Conservation (phyloP, 2,113 vertebrate species). For the Rhineura floridana region DNA sequence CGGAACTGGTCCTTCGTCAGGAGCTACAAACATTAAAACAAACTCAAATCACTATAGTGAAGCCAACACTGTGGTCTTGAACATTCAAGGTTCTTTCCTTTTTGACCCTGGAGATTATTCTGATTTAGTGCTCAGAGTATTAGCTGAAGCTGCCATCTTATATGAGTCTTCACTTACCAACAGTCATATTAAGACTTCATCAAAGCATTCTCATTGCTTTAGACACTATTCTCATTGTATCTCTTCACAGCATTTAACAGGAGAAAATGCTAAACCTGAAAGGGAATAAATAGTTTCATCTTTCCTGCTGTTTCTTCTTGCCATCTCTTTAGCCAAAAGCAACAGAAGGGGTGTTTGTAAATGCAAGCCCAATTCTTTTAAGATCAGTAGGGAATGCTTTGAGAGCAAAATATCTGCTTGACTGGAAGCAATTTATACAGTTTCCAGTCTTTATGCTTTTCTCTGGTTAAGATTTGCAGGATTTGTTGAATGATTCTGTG, state of each 20-base stretch:
- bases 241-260: not conserved
- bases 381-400: not conserved
- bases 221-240: conserved; percentile 20
- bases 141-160: not conserved
- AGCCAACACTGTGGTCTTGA: too few relatives aligned
- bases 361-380: conserved; percentile 29
- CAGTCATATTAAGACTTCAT: not conserved
- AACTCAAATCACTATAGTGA: too few relatives aligned
- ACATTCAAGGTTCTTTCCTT: not conserved
- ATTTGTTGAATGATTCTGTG: conserved; percentile 64
- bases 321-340: conserved; percentile 20
- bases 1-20: too few relatives aligned
- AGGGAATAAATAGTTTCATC: conserved; percentile 43
- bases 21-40: too few relatives aligned
- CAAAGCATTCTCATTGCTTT: conserved; percentile 31
- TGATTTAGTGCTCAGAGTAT: not conserved
- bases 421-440: conserved; percentile 36
- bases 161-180: not conserved
- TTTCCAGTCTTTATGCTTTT: conserved; percentile 49
- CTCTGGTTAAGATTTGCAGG: conserved; percentile 46
- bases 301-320: not conserved
- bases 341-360: conserved; percentile 42
- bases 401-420: conserved; percentile 45
- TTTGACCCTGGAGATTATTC: not conserved
- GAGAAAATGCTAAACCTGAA: not conserved